Conservation (phyloP, 1,140 invertebrate species). For the Atta colombica region DNA sequence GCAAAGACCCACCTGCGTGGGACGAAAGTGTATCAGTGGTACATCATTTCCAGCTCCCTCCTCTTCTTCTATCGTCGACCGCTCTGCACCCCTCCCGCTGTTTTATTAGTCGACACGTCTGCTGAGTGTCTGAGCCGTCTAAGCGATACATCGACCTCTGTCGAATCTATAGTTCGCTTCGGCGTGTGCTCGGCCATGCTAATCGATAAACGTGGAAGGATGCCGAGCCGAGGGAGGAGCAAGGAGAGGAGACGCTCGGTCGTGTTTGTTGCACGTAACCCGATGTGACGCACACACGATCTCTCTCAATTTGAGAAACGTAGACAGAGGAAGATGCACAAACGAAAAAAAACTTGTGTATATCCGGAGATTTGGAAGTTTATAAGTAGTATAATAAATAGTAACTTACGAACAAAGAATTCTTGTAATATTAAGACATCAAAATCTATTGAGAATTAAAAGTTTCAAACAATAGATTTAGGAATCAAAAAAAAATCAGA, state of each 20-base stretch:
- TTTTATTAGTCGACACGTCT: conserved; percentile 81
- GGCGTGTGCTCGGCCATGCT: conserved; percentile 62
- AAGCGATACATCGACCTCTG: conserved; percentile 81
- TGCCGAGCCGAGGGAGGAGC: conserved; percentile 43
- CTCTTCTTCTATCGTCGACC: conserved; percentile 6
- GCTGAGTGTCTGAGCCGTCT: conserved; percentile 79
- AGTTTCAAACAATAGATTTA: background rate
- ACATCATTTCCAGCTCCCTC: conserved; percentile 53
- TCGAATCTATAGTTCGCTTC: conserved; percentile 78
- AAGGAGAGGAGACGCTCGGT: conserved; percentile 32
- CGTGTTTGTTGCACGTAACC: background rate
- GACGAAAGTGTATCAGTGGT: conserved; percentile 72
- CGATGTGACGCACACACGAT: background rate
- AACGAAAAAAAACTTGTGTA: background rate
- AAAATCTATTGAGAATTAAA: background rate
- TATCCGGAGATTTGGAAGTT: conserved; percentile 21
- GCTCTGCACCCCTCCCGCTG: conserved; percentile 66
- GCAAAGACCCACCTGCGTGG: conserved; percentile 25
- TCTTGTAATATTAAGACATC: background rate
- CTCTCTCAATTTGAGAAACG: conserved; percentile 22
- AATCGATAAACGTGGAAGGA: conserved; percentile 81
- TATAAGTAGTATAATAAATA: background rate
- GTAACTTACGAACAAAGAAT: background rate
- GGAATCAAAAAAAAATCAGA: background rate
- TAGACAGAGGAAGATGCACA: background rate